Conservation (phyloP, 2,797 vertebrate species). For the Chromis chromis region DNA sequence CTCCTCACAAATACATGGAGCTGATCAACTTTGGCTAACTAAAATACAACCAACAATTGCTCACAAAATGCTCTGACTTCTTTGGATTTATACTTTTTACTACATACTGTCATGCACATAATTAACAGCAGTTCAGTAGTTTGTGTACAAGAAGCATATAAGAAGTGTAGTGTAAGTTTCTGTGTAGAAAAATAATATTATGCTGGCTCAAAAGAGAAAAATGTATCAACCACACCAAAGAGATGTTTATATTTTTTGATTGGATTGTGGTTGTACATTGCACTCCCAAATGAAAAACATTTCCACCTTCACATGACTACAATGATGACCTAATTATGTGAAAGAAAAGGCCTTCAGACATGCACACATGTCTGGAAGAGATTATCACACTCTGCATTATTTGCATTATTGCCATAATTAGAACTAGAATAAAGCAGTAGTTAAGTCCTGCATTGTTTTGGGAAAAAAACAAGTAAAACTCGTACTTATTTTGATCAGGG, state of each 20-base stretch:
- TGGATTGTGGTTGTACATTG: neutral
- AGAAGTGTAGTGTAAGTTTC: neutral
- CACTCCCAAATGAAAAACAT: conserved; percentile 3
- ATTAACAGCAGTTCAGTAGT: too few relatives aligned
- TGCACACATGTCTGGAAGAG: neutral
- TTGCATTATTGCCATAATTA: neutral
- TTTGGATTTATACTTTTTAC: too few relatives aligned
- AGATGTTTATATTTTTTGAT: too few relatives aligned
- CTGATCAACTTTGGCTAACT: neutral
- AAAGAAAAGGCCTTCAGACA: neutral
- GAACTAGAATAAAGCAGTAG: neutral
- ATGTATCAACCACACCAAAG: too few relatives aligned
- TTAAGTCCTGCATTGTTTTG: neutral
- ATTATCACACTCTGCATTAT: neutral
- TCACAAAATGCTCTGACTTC: too few relatives aligned
- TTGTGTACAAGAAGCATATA: too few relatives aligned
- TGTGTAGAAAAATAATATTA: neutral
- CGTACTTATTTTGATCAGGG: neutral
- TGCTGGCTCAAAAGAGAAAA: too few relatives aligned
- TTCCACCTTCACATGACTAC: neutral
- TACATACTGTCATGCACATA: too few relatives aligned
- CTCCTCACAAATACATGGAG: neutral
- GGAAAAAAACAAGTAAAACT: neutral
- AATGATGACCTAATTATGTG: neutral
- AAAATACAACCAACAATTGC: neutral